Conservation (phyloP, 2,797 vertebrate genomes). For the Leptoclinus maculatus region DNA sequence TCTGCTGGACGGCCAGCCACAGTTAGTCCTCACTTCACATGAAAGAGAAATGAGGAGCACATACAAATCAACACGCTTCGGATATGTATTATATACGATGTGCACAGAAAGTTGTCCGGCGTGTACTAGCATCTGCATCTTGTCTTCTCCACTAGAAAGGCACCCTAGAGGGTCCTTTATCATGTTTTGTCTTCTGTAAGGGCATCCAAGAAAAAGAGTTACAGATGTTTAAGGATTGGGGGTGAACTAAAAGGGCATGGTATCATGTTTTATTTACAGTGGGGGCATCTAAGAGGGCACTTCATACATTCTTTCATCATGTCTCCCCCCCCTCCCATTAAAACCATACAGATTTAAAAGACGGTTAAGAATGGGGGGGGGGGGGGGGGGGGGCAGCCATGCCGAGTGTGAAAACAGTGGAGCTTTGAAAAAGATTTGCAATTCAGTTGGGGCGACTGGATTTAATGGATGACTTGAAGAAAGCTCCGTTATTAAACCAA, state of each 20-base stretch:
- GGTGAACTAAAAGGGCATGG: too few species aligned
- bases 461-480: conserved; percentile 14
- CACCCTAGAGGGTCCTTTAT: too few species aligned
- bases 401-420: not conserved
- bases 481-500: conserved; percentile 10
- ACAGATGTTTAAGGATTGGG: too few species aligned
- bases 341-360: not conserved
- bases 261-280: not conserved
- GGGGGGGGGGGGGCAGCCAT: not conserved
- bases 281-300: not conserved
- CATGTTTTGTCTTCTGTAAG: too few species aligned
- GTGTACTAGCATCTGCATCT: not conserved
- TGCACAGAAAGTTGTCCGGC: too few species aligned
- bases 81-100: not conserved
- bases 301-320: too few species aligned
- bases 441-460: not conserved
- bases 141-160: not conserved
- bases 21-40: not conserved
- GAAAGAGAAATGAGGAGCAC: conserved; percentile 2
- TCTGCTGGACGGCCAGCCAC: conserved; percentile 3
- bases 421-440: conserved; percentile 11
- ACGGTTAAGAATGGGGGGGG: not conserved
- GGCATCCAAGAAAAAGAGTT: too few species aligned
- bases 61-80: not conserved
- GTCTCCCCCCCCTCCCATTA: not conserved